Conservation (phyloP, 2,888 invertebrate genomes). For the Trisateles emortualis region DNA sequence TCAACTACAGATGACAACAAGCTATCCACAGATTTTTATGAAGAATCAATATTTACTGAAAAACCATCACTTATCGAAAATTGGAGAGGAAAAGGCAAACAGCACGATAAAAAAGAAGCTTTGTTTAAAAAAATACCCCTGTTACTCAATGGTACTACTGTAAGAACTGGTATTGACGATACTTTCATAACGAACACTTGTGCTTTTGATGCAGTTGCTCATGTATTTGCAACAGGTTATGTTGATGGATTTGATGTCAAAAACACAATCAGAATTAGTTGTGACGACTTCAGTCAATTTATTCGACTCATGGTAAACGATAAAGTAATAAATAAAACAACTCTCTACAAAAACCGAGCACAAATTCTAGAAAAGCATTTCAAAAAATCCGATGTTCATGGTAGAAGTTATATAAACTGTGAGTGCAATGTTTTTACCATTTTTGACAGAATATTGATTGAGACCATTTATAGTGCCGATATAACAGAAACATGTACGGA, state of each 20-base stretch:
- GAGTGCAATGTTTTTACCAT: conserved; percentile 26
- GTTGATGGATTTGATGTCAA: conserved; percentile 1
- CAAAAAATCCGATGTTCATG: conserved; percentile 2
- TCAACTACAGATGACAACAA: too few species aligned
- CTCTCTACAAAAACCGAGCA: conserved; percentile 13
- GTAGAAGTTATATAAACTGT: conserved; percentile 12
- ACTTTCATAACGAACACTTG: conserved; percentile 9
- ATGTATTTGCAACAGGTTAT: conserved; percentile 4
- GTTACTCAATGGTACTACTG: conserved; percentile 6
- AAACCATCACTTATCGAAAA: conserved; percentile 9
- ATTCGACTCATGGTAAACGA: conserved; percentile 12
- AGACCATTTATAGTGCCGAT: conserved; percentile 21
- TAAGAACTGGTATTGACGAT: conserved; percentile 2
- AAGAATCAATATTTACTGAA: conserved; percentile 9
- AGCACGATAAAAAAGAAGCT: too few species aligned
- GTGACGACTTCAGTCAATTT: conserved; percentile 12
- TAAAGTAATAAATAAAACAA: conserved; percentile 17
- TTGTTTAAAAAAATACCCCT: too few species aligned
- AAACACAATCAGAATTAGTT: neutral
- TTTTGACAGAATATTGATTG: conserved; percentile 24
- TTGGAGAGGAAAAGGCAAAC: conserved; percentile 9
- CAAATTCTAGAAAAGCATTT: conserved; percentile 11
- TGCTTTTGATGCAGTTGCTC: conserved; percentile 11
- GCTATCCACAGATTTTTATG: too few species aligned
- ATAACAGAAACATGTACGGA: conserved; percentile 16